Evolutionary conservation across 2,797 vertebrate species (phyloP).

Genomic region (Etheostoma perlongum): DNA sequence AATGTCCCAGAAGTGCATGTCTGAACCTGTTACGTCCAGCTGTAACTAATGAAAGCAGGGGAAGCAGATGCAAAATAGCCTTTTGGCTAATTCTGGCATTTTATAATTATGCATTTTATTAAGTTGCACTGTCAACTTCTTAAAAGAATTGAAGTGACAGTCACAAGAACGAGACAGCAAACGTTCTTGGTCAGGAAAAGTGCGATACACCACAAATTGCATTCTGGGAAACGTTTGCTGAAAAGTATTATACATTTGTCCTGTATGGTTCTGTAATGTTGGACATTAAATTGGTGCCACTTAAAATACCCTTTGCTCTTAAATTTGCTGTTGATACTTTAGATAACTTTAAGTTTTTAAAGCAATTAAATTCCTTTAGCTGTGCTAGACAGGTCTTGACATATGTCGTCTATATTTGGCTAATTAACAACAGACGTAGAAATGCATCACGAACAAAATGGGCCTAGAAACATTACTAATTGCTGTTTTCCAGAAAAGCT

Average conservation of each 20-base stretch:
- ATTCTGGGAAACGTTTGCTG: background rate
- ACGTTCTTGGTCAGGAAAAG: background rate
- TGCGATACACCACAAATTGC: background rate
- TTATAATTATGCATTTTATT: too few species aligned
- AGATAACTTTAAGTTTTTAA: background rate
- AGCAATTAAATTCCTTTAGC: background rate
- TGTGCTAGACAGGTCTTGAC: background rate
- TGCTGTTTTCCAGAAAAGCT: background rate
- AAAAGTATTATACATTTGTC: background rate
- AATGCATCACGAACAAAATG: background rate
- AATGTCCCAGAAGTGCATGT: background rate
- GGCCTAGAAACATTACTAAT: background rate
- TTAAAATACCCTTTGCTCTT: background rate
- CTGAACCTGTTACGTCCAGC: background rate
- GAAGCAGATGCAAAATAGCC: too few species aligned
- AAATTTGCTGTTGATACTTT: background rate
- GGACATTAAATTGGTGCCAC: too few species aligned
- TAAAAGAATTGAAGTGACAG: too few species aligned
- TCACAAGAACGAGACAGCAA: background rate
- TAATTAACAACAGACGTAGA: constrained; percentile 21
- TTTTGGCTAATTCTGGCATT: too few species aligned
- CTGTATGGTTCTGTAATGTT: background rate
- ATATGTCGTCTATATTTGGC: background rate
- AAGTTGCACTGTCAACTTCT: too few species aligned
- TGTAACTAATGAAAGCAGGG: background rate